phyloP scores from a whole-genome alignment of 2,113 vertebrate genomes.

The Vombatus ursinus region DNA sequence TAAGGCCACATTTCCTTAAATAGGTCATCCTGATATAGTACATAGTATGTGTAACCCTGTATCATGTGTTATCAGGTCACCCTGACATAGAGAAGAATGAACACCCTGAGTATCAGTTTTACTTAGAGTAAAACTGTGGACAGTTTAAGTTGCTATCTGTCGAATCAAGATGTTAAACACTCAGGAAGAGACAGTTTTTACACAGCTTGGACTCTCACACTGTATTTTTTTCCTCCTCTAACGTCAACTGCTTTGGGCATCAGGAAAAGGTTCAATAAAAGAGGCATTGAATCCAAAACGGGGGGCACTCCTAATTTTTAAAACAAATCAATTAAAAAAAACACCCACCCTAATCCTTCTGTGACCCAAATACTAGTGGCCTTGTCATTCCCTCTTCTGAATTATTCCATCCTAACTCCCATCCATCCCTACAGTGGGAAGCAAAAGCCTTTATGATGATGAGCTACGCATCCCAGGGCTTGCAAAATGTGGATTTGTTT shows the following conservation, averaged over 20 bases:
- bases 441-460: constrained; percentile 68
- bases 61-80: constrained; percentile 1
- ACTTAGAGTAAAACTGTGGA: not conserved
- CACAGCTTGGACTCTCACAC: not conserved
- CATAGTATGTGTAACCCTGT: not conserved
- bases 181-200: not conserved
- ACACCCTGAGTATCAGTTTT: not conserved
- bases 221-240: constrained; percentile 17
- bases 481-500: constrained; percentile 65
- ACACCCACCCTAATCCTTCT: not conserved
- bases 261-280: not conserved
- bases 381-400: constrained; percentile 36
- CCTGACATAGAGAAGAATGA: not conserved
- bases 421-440: not conserved
- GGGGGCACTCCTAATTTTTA: constrained; percentile 30
- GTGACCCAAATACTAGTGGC: constrained; percentile 7
- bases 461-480: constrained; percentile 41
- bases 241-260: not conserved
- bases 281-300: not conserved
- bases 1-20: not conserved
- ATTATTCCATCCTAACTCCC: not conserved
- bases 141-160: not conserved
- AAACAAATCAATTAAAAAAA: constrained; percentile 35
- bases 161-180: not conserved
- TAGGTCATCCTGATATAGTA: not conserved